Evolutionary conservation across 1,140 invertebrate species (phyloP), one percentile per base, ranked within the genome.

Genomic region (Euglossa dilemma): DNA sequence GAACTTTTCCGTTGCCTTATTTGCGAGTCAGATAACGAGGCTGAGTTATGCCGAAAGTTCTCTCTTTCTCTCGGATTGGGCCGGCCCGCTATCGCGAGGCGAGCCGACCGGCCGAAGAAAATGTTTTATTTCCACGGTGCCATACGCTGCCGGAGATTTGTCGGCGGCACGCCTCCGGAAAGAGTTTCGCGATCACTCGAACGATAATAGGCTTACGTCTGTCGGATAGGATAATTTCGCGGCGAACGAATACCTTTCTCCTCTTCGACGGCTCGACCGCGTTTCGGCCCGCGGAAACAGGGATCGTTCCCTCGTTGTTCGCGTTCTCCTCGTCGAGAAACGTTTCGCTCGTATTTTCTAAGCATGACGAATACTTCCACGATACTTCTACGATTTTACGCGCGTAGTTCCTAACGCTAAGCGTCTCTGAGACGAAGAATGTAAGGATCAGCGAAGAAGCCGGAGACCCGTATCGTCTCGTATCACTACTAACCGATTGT

Each of bases 11-110:
- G 90, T 91, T 91, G 91, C 93, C 93, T 94, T 94, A 94, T 94
- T 94, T 94, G 94, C 93, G 93, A 94, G 94, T 94, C 93, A 94
- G 94, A 94, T 94, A 94, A 94, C 94, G 93, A 94, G 93, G 85
- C 91, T 94, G 94, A 94, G 93, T 94, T 94, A 94, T 94, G 91
- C 84, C 89, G 45, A 91, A 94, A 94, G 91, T 94, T 69, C 87
- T 88, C 81, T 87, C 84, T 84, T 70, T 75, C 76, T 67, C 92
- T 80, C 72, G 73, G 36, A 66, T 70, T 36, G 83, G 75, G 25
- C 80, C 45, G 45, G 45, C 20, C 70, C 36, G 67, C 78, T 85
- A 88, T 88, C 85, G 69, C 36, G 67, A 83, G 73, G 80, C 78
- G 85, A 79, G 71, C 50, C 69, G 83, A 77, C 74, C 76, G 77